Percentiles rank a stretch among this genome's conserved stretches.
phyloP scores from a whole-genome alignment of 2,797 vertebrate genomes.

The Anguilla anguilla region DNA sequence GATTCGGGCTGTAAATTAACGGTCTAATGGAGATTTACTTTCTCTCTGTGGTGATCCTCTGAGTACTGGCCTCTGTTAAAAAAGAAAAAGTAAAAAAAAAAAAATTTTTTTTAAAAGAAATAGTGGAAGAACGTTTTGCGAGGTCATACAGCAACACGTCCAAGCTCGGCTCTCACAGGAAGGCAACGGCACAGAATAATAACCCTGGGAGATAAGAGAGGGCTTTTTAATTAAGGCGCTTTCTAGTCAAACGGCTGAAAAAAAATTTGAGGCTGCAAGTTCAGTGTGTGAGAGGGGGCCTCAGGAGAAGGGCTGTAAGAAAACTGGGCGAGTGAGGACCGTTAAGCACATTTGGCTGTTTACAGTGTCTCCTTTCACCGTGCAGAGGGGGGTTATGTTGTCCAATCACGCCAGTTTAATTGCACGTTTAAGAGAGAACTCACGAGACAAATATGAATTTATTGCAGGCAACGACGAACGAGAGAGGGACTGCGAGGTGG shows the following conservation, averaged over 20 bases:
- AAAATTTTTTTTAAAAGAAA: not conserved
- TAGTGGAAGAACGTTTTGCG: not conserved
- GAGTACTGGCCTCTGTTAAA: not conserved
- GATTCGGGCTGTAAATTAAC: not conserved
- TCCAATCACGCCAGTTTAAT: constrained; percentile 24
- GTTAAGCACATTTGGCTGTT: constrained; percentile 16
- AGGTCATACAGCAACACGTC: not conserved
- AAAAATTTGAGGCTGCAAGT: constrained; percentile 31
- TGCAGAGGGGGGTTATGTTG: not conserved
- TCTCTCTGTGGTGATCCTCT: not conserved
- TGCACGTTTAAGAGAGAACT: constrained; percentile 20
- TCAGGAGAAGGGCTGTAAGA: not conserved
- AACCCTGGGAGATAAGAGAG: constrained; percentile 22
- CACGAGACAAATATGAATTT: constrained; percentile 21
- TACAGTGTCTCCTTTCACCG: not conserved
- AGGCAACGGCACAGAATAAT: constrained; percentile 4
- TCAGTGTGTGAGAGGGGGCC: constrained; percentile 17
- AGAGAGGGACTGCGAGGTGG: not conserved
- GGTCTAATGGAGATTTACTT: not conserved
- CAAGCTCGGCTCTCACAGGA: constrained; percentile 14
- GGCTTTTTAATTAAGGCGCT: constrained; percentile 42
- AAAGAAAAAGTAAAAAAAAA: not conserved
- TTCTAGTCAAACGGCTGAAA: constrained; percentile 26
- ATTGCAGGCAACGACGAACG: not conserved
- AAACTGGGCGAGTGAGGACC: constrained; percentile 17